These are phyloP conservation scores for Aurelia coerulea DNA, from an alignment of 30 jellyfish, hydroid and myxozoan species.

Conservation along the genomic window DNA sequence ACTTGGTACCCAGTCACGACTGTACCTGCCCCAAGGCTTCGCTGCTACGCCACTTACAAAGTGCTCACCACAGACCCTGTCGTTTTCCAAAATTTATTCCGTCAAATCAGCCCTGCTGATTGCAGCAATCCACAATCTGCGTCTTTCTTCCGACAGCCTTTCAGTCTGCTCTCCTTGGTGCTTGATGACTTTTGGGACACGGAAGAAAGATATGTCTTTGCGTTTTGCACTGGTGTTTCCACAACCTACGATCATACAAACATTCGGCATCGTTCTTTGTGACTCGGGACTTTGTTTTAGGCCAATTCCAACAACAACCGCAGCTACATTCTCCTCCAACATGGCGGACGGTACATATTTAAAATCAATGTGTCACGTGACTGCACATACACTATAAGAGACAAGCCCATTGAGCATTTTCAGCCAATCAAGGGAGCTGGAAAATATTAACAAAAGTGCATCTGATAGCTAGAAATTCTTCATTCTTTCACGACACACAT, in stretches of 20 bases:
- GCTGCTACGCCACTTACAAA: too few relatives aligned
- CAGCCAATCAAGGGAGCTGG: too few relatives aligned
- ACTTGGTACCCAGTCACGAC: too few relatives aligned
- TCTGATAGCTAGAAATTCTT: too few relatives aligned
- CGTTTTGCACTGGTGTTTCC: slow-evolving; percentile 17
- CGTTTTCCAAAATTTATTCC: neutral
- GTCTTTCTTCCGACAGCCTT: neutral
- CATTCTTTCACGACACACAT: too few relatives aligned
- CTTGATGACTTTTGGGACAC: neutral
- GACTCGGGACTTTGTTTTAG: slow-evolving; percentile 5
- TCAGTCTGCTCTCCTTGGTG: slow-evolving; percentile 1
- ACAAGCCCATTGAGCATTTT: too few relatives aligned
- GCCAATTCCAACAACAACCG: neutral
- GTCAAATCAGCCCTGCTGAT: slow-evolving; percentile 6
- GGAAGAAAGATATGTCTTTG: neutral
- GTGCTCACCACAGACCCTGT: neutral
- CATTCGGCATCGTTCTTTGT: neutral
- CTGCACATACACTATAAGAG: too few relatives aligned
- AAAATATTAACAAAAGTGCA: too few relatives aligned
- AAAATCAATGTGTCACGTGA: too few relatives aligned
- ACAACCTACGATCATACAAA: slow-evolving; percentile 19
- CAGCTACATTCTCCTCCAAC: too few relatives aligned
- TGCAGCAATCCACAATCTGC: neutral
- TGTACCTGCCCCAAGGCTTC: too few relatives aligned
- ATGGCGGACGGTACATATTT: too few relatives aligned